phyloP scores from a whole-genome alignment of 2,888 invertebrate species.

The Pyrgus malvae region DNA sequence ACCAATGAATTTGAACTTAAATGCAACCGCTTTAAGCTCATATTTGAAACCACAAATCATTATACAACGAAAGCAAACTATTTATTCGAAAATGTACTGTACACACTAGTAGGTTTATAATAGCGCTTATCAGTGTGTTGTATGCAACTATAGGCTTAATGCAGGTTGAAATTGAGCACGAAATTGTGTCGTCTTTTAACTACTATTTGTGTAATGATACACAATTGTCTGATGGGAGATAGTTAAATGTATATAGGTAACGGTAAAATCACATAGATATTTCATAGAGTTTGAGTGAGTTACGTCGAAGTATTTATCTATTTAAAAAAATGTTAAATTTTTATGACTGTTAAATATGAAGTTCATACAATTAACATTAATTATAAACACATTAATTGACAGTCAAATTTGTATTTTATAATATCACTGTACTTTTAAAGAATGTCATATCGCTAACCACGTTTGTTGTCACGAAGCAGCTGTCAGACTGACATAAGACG shows the following conservation, averaged over 20 bases:
- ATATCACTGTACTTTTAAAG: no score
- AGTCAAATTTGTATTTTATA: no score
- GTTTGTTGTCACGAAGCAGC: no score
- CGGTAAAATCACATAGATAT: background rate
- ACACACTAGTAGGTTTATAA: conserved; percentile 13
- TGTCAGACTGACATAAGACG: no score
- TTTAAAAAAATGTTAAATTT: no score
- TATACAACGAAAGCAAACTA: background rate
- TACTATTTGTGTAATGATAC: conserved; percentile 10
- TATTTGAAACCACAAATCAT: background rate
- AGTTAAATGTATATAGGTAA: background rate
- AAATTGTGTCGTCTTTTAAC: background rate
- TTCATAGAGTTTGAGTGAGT: no score
- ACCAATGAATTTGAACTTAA: background rate
- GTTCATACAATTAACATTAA: no score
- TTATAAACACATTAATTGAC: no score
- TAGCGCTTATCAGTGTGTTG: conserved; percentile 1
- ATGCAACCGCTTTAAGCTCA: background rate
- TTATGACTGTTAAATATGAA: no score
- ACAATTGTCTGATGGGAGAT: background rate
- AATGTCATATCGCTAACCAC: no score
- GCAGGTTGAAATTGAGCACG: background rate
- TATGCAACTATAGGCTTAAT: background rate
- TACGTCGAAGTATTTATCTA: background rate
- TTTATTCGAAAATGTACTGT: conserved; percentile 4